Evolutionary conservation across 2,113 vertebrate genomes (phyloP).

Genomic region (Columba janthina): DNA sequence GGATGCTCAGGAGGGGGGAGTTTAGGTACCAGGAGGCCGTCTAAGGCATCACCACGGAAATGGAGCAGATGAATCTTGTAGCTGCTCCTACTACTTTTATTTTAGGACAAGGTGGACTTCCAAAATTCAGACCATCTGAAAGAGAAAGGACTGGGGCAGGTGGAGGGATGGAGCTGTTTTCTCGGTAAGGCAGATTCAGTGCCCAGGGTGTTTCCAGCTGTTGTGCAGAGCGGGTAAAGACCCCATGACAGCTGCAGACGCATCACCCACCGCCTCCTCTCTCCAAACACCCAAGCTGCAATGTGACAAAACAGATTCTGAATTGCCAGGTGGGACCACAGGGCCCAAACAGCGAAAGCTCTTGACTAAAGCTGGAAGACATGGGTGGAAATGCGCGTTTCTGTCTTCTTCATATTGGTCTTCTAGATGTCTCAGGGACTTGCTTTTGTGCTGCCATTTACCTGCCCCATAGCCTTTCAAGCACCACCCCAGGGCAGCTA

Average conservation of each 20-base stretch:
- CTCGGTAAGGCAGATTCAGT: neutral
- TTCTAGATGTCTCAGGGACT: neutral
- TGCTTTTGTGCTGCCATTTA: neutral
- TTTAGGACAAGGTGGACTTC: neutral
- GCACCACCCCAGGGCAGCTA: neutral
- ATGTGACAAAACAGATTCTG: neutral
- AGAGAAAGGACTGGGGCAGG: neutral
- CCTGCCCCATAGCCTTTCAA: neutral
- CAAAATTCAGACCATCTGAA: neutral
- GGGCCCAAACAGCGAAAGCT: neutral
- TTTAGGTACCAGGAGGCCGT: neutral
- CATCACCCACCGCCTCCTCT: neutral
- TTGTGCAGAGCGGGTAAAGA: neutral
- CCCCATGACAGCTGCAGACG: neutral
- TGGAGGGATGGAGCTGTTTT: neutral
- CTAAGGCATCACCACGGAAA: neutral
- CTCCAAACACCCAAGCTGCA: neutral
- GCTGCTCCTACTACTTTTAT: neutral
- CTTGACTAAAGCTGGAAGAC: neutral
- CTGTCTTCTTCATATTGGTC: neutral
- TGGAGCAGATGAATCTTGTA: neutral
- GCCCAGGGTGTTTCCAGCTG: neutral
- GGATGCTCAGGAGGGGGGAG: neutral
- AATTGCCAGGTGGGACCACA: neutral
- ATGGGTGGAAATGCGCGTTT: neutral